Evolutionary conservation across 2,113 vertebrate genomes (phyloP).

Genomic region (Gadus macrocephalus): DNA sequence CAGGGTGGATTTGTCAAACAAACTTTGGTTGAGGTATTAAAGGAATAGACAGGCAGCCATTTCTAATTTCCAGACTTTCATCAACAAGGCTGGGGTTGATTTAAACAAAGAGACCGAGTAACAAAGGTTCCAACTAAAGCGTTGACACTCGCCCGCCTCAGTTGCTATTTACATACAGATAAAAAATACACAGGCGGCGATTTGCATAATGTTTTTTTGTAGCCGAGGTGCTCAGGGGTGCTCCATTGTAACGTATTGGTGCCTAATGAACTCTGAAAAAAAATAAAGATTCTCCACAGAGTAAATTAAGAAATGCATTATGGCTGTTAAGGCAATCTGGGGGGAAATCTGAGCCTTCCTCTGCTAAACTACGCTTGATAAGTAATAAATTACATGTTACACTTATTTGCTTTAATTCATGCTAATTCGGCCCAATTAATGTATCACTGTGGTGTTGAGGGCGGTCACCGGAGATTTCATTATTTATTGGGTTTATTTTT

Average conservation of each 20-base stretch:
- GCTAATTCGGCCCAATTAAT: constrained; percentile 99
- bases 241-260: constrained; percentile 99
- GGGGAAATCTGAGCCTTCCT: constrained; percentile 98
- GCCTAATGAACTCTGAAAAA: constrained; percentile 99
- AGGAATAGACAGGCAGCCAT: constrained; percentile 36
- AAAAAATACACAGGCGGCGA: constrained; percentile 78
- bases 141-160: constrained; percentile 79
- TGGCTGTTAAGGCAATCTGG: constrained; percentile 99
- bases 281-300: constrained; percentile 99
- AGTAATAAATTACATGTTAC: constrained; percentile 99
- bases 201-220: constrained; percentile 99
- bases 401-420: constrained; percentile 99
- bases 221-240: constrained; percentile 88
- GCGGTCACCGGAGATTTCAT: constrained; percentile 98
- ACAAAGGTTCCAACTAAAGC: constrained; percentile 81
- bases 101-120: constrained; percentile 74
- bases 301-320: constrained; percentile 99
- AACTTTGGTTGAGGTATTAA: constrained; percentile 22
- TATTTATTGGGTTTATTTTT: constrained; percentile 93
- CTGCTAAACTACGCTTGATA: constrained; percentile 96
- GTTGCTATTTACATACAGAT: constrained; percentile 97
- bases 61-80: constrained; percentile 58
- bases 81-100: constrained; percentile 48
- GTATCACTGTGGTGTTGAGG: constrained; percentile 97
- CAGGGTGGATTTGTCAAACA: not conserved